Percentiles rank a stretch among this genome's conserved stretches.
Evolutionary conservation across 2,113 vertebrate genomes (phyloP).

Genomic region (Gulo gulo): DNA sequence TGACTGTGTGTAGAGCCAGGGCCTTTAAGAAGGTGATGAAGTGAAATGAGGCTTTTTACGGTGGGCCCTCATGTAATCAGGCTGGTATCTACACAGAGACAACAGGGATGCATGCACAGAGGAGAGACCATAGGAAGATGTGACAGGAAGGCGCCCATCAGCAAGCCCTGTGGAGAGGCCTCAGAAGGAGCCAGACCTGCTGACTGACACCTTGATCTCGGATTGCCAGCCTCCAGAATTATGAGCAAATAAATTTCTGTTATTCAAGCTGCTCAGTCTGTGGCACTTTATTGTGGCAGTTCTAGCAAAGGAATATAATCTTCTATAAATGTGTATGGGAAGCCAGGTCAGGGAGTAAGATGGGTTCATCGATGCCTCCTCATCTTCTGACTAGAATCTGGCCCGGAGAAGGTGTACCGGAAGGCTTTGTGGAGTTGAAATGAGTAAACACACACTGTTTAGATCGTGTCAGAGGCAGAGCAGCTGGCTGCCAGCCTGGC

Average conservation of each 20-base stretch:
- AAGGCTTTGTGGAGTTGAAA: neutral
- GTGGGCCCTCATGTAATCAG: neutral
- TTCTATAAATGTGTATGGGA: neutral
- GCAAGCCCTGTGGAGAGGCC: neutral
- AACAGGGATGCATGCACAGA: neutral
- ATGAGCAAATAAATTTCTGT: neutral
- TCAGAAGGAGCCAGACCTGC: neutral
- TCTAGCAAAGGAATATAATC: neutral
- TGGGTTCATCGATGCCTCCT: neutral
- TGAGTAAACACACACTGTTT: constrained; percentile 44
- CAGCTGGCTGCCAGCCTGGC: neutral
- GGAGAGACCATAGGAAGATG: neutral
- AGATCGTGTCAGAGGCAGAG: neutral
- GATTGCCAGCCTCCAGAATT: neutral
- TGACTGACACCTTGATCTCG: neutral
- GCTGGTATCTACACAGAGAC: neutral
- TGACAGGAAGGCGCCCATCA: rapidly evolving
- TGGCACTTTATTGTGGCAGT: neutral
- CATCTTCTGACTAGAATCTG: neutral
- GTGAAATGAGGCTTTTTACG: neutral
- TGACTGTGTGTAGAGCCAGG: neutral
- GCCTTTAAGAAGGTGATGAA: neutral
- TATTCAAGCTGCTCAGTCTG: neutral
- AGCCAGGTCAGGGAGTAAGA: neutral
- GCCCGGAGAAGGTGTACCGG: neutral